Evolutionary conservation across 2,888 invertebrate species (phyloP).

Genomic region (Lepidochitona cinerea): DNA sequence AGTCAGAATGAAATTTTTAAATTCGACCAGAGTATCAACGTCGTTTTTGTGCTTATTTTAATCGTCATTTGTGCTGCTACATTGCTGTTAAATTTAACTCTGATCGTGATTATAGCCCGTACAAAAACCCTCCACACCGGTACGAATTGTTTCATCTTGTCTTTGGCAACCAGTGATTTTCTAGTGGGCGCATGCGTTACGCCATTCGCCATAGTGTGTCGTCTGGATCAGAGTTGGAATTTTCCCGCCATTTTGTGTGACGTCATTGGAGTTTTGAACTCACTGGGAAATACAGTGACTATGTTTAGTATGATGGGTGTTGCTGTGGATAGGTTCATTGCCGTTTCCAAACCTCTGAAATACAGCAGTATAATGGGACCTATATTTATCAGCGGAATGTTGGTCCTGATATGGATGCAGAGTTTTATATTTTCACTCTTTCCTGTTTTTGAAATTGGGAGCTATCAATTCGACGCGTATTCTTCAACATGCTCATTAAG

Average conservation of each 20-base stretch:
- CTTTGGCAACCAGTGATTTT: conserved; percentile 41
- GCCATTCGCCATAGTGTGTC: conserved; percentile 35
- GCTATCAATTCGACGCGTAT: conserved; percentile 31
- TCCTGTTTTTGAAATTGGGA: conserved; percentile 35
- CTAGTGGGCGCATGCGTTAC: conserved; percentile 38
- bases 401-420: conserved; percentile 37
- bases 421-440: conserved; percentile 35
- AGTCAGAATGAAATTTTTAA: too few relatives aligned
- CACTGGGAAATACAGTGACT: conserved; percentile 23
- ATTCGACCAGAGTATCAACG: not conserved
- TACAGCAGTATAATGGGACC: conserved; percentile 42
- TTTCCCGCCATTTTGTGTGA: conserved; percentile 29
- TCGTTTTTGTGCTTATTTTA: conserved; percentile 23
- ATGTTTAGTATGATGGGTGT: conserved; percentile 44
- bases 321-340: conserved; percentile 46
- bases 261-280: conserved; percentile 26
- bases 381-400: conserved; percentile 22
- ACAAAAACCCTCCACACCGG: conserved; percentile 43
- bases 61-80: conserved; percentile 19
- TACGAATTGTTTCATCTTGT: conserved; percentile 48
- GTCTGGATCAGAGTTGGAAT: conserved; percentile 17
- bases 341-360: conserved; percentile 45
- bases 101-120: conserved; percentile 36
- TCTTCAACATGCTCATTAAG: not conserved
- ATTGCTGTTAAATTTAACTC: conserved; percentile 27